Percentiles rank a stretch among this genome's conserved stretches.
These are phyloP conservation scores for Pristionchus exspectatus DNA, from an alignment of 2,888 invertebrate genomes.

Conservation along the genomic window DNA sequence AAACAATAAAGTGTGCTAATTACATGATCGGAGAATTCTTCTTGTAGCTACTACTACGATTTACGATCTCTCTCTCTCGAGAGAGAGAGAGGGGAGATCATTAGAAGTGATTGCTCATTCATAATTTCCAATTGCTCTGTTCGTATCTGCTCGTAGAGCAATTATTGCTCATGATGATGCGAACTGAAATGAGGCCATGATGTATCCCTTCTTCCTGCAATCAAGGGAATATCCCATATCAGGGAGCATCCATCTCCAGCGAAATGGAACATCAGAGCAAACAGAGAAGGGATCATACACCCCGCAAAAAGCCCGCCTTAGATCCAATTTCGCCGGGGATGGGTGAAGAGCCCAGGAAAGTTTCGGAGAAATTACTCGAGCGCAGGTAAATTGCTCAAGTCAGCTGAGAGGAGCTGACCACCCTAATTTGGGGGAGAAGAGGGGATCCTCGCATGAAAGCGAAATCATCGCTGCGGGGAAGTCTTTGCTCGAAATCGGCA, in stretches of 20 bases:
- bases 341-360: not conserved
- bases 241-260: not conserved
- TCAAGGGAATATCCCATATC: constrained; percentile 20
- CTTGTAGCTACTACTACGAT: not conserved
- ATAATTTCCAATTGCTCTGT: not conserved
- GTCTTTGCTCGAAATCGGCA: not conserved
- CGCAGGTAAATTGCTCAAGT: constrained; percentile 1
- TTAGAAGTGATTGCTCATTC: not conserved
- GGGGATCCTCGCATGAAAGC: not conserved
- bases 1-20: constrained; percentile 43
- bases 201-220: not conserved
- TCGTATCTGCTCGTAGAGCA: not conserved
- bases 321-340: constrained; percentile 1
- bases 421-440: not conserved
- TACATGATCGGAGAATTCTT: not conserved
- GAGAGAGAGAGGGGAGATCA: too few species aligned
- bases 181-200: not conserved
- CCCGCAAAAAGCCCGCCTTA: not conserved
- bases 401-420: constrained; percentile 31
- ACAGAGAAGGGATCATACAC: constrained; percentile 31
- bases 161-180: not conserved
- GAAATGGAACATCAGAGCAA: constrained; percentile 40
- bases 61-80: not conserved
- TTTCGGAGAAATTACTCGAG: constrained; percentile 10
- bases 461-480: not conserved